phyloP scores from a whole-genome alignment of 30 jellyfish, hydroid and myxozoan genomes.

The Rhopilema esculentum region DNA sequence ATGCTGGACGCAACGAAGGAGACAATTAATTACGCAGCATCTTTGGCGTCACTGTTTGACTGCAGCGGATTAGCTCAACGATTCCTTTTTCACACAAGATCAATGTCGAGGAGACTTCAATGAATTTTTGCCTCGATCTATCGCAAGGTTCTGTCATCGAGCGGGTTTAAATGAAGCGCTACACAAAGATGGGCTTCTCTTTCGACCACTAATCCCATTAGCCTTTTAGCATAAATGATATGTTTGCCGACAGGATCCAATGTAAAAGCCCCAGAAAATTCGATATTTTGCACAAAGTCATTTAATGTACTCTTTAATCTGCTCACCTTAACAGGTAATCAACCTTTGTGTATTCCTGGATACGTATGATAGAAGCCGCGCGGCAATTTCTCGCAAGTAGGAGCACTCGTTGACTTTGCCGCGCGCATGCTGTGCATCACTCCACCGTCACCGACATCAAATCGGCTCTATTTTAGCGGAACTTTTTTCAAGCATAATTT shows the following conservation, averaged over 20 bases:
- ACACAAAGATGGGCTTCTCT: conserved; percentile 43
- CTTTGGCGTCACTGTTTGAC: conserved; percentile 47
- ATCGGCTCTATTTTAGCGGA: conserved; percentile 7
- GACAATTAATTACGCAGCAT: conserved; percentile 32
- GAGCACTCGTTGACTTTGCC: neutral
- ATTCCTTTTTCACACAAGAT: conserved; percentile 66
- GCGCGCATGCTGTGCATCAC: neutral
- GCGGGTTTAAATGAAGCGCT: conserved; percentile 44
- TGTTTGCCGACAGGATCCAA: conserved; percentile 62
- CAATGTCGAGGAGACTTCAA: conserved; percentile 54
- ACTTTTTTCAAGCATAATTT: conserved; percentile 10
- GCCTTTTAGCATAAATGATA: conserved; percentile 56
- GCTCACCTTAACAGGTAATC: neutral
- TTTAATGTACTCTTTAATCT: neutral
- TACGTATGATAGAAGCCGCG: neutral
- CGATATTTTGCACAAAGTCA: neutral
- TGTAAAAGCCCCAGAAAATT: conserved; percentile 15
- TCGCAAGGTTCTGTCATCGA: conserved; percentile 65
- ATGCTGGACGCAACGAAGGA: conserved; percentile 44
- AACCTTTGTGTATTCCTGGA: neutral
- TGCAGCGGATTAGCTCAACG: conserved; percentile 55
- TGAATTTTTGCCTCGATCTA: conserved; percentile 19
- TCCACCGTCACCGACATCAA: neutral
- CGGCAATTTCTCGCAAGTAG: neutral
- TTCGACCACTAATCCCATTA: conserved; percentile 55